phyloP scores from a whole-genome alignment of 2,797 vertebrate species.

The Notolabrus celidotus region DNA sequence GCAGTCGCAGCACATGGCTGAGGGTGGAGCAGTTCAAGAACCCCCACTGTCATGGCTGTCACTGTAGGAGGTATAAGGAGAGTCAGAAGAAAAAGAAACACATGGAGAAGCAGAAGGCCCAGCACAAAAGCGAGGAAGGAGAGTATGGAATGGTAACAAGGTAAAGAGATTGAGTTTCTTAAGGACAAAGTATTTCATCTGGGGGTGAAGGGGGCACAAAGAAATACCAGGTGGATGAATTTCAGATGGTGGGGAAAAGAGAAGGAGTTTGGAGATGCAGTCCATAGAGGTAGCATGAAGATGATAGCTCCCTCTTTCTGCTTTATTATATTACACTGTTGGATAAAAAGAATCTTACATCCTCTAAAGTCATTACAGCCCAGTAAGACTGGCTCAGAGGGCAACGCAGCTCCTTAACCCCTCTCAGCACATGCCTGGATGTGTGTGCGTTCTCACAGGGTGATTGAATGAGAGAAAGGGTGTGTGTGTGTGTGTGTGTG shows the following conservation, averaged over 20 bases:
- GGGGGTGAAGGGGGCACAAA: conserved; percentile 25
- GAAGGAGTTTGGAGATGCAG: conserved; percentile 11
- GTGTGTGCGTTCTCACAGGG: conserved; percentile 37
- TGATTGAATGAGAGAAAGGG: conserved; percentile 45
- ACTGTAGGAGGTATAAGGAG: conserved; percentile 25
- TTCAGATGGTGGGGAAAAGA: conserved; percentile 29
- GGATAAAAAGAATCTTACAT: conserved; percentile 76
- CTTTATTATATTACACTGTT: conserved; percentile 76
- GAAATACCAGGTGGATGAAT: conserved; percentile 14
- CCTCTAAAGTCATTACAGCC: conserved; percentile 78
- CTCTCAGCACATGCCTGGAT: conserved; percentile 64
- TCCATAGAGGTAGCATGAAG: conserved; percentile 49
- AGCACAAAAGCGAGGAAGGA: conserved; percentile 12
- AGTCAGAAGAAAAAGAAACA: conserved; percentile 12
- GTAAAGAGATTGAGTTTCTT: conserved; percentile 54
- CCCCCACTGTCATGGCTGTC: conserved; percentile 47
- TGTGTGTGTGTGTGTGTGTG: conserved; percentile 27
- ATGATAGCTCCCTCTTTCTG: conserved; percentile 59
- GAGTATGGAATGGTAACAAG: conserved; percentile 4
- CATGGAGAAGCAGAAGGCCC: conserved; percentile 30
- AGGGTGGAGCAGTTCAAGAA: conserved; percentile 45
- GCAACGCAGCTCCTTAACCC: conserved; percentile 74
- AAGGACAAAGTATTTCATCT: conserved; percentile 36
- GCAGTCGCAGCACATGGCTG: conserved; percentile 33
- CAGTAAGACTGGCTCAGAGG: conserved; percentile 73